These are phyloP conservation scores for Caenorhabditis briggsae DNA, from an alignment of 1,140 invertebrate genomes.

Conservation along the genomic window DNA sequence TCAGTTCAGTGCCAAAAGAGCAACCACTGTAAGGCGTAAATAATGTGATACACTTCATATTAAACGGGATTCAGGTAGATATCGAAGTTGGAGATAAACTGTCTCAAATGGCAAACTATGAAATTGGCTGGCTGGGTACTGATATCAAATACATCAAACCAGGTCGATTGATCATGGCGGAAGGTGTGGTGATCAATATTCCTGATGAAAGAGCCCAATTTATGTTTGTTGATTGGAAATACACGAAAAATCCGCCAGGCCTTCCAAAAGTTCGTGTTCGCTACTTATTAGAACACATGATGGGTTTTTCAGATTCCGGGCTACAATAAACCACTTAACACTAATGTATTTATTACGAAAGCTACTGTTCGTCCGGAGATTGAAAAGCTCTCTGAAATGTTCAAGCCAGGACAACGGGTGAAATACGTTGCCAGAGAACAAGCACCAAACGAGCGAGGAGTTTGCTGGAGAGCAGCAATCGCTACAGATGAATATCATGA, in stretches of 20 bases:
- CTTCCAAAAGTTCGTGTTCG: neutral
- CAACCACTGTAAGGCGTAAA: neutral
- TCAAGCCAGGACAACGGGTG: slow-evolving; percentile 14
- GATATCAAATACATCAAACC: slow-evolving; percentile 7
- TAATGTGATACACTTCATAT: neutral
- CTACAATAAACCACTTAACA: slow-evolving; percentile 1
- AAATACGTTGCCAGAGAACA: slow-evolving; percentile 33
- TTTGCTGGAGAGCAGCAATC: slow-evolving; percentile 30
- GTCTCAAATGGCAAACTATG: slow-evolving; percentile 36
- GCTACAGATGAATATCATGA: slow-evolving; percentile 51
- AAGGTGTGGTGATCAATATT: slow-evolving; percentile 21
- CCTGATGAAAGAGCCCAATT: slow-evolving; percentile 25
- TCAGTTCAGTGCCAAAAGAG: slow-evolving; percentile 6
- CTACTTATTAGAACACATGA: neutral
- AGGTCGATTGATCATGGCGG: neutral
- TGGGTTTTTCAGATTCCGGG: neutral
- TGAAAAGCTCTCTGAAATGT: neutral
- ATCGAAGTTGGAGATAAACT: slow-evolving; percentile 30
- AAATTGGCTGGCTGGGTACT: neutral
- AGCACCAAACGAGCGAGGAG: slow-evolving; percentile 28
- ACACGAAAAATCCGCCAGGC: slow-evolving; percentile 4
- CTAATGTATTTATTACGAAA: slow-evolving; percentile 1
- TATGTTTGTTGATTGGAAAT: slow-evolving; percentile 48
- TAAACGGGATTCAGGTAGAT: neutral
- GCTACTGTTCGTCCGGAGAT: neutral